A percentile compares a stretch with the other conserved stretches of the same genome.
Conservation (phyloP, 2,797 vertebrate genomes). For the Manis javanica region DNA sequence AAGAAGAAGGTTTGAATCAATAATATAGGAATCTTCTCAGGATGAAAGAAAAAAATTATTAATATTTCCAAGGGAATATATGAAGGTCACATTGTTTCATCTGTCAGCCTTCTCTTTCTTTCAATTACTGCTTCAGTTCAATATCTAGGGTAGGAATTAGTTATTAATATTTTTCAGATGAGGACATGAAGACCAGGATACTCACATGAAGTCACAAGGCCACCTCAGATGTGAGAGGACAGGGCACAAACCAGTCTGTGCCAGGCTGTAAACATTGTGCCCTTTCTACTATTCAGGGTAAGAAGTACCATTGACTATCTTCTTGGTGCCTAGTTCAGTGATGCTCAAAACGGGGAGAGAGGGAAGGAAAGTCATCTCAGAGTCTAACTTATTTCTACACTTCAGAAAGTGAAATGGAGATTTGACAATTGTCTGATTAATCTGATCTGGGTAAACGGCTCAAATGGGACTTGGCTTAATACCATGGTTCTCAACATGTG, state of each 20-base stretch:
- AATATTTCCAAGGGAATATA: background rate
- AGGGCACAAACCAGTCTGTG: background rate
- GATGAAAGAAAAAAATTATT: background rate
- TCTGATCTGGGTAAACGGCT: background rate
- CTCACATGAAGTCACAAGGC: background rate
- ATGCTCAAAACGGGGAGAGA: background rate
- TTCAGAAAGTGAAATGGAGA: slow-evolving; percentile 12
- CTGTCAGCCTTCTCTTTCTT: background rate
- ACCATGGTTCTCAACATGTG: background rate
- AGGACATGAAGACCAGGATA: background rate
- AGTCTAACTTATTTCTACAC: background rate
- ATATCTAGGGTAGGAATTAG: background rate
- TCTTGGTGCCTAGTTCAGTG: background rate
- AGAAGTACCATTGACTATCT: background rate
- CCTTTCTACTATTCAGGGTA: background rate
- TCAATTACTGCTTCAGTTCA: background rate
- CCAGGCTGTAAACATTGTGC: background rate
- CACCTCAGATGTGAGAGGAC: background rate
- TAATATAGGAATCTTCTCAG: background rate
- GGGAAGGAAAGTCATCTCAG: background rate
- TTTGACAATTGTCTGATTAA: background rate
- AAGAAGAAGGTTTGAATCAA: background rate
- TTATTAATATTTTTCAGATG: background rate
- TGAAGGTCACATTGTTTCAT: background rate
- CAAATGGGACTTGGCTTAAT: background rate